Evolutionary conservation across 2,113 vertebrate species (phyloP).

Genomic region (Catagonus wagneri): DNA sequence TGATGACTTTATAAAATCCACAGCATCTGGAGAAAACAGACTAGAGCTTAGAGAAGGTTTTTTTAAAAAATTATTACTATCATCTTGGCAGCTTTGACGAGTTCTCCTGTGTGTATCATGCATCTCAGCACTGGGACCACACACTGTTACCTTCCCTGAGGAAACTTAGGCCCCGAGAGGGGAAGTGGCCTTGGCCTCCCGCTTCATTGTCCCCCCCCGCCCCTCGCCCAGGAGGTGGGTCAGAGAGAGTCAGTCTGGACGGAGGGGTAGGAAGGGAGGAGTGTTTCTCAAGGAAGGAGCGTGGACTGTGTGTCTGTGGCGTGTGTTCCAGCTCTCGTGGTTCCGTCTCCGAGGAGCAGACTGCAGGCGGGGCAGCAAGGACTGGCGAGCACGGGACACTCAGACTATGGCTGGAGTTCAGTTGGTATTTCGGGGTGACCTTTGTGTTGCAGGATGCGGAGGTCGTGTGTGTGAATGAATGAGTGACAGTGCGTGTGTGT

Average conservation of each 20-base stretch:
- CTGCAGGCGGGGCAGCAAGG: background rate
- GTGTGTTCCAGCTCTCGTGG: background rate
- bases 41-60: background rate
- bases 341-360: background rate
- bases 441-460: constrained; percentile 22
- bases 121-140: background rate
- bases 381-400: background rate
- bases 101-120: background rate
- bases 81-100: background rate
- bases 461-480: background rate
- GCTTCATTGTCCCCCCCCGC: background rate
- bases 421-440: background rate
- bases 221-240: background rate
- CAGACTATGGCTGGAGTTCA: background rate
- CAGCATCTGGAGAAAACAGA: constrained; percentile 39
- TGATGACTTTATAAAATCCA: constrained; percentile 88
- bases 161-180: background rate
- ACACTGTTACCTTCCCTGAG: background rate
- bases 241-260: background rate
- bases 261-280: background rate
- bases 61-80: background rate
- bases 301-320: background rate
- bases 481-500: background rate
- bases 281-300: background rate
- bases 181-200: background rate